phyloP scores from a whole-genome alignment of 1,140 invertebrate species.

The Danaus melanippus region DNA sequence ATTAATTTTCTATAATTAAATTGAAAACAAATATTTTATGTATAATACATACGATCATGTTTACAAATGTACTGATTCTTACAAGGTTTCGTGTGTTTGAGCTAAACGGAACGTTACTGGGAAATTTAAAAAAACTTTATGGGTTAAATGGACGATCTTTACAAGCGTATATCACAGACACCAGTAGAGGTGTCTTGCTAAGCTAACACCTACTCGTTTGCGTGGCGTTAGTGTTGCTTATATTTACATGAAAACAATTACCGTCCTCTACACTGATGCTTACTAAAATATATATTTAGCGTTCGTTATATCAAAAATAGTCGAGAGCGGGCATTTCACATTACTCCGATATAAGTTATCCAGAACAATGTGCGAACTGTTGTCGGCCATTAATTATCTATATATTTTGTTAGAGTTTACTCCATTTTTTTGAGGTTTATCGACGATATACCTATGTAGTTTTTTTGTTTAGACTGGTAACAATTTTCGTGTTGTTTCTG shows the following conservation, averaged over 20 bases:
- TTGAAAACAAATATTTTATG: constrained; percentile 38
- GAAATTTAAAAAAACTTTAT: constrained; percentile 28
- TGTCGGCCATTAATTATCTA: too few species aligned
- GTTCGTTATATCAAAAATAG: constrained; percentile 14
- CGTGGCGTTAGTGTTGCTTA: constrained; percentile 21
- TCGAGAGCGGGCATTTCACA: constrained; percentile 35
- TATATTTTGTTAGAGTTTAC: too few species aligned
- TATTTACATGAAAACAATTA: constrained; percentile 6
- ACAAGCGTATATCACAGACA: constrained; percentile 68
- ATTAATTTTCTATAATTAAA: constrained; percentile 35
- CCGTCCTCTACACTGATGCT: constrained; percentile 3
- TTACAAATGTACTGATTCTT: constrained; percentile 39
- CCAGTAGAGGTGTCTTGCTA: constrained; percentile 51
- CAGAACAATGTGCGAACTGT: constrained; percentile 55
- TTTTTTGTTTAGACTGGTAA: too few species aligned
- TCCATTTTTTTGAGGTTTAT: too few species aligned
- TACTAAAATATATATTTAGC: constrained; percentile 4
- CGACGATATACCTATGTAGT: too few species aligned
- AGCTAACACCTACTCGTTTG: constrained; percentile 37
- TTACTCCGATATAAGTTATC: constrained; percentile 67
- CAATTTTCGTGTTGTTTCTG: constrained; percentile 8
- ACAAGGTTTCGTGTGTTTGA: constrained; percentile 25
- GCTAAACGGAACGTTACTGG: constrained; percentile 31
- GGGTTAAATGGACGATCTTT: constrained; percentile 64
- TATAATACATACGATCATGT: constrained; percentile 38